phyloP scores from a whole-genome alignment of 2,113 vertebrate genomes.

The Carollia perspicillata region DNA sequence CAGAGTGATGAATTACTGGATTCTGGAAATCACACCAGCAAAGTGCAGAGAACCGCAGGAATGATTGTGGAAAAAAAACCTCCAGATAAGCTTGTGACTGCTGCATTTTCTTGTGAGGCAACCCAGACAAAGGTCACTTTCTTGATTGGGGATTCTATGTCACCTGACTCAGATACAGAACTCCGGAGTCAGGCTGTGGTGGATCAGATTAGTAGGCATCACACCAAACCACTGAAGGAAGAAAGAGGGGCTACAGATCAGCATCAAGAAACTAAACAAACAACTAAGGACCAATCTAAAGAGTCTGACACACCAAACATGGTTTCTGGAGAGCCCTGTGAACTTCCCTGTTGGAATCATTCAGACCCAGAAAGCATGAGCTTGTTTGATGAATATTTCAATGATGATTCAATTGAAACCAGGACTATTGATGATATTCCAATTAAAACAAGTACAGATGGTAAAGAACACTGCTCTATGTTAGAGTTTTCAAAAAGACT shows the following conservation, averaged over 20 bases:
- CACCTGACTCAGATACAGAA: conserved; percentile 97
- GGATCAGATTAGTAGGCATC: conserved; percentile 87
- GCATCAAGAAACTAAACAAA: conserved; percentile 80
- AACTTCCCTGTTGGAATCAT: conserved; percentile 85
- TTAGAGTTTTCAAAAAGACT: conserved; percentile 81
- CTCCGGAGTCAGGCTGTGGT: conserved; percentile 87
- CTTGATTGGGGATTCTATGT: conserved; percentile 97
- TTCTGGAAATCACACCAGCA: conserved; percentile 60
- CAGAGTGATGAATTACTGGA: conserved; percentile 67
- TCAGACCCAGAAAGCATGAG: conserved; percentile 84
- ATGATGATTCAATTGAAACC: conserved; percentile 87
- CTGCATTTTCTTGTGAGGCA: conserved; percentile 72
- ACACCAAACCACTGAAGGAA: conserved; percentile 83
- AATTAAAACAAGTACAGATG: conserved; percentile 76
- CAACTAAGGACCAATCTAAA: conserved; percentile 89
- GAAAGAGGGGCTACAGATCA: conserved; percentile 74
- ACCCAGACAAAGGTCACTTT: conserved; percentile 93
- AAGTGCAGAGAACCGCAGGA: conserved; percentile 74
- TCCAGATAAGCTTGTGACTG: conserved; percentile 87
- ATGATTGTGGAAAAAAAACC: conserved; percentile 91
- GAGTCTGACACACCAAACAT: conserved; percentile 77
- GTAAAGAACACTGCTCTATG: conserved; percentile 75
- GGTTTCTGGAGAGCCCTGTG: conserved; percentile 81
- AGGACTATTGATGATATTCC: conserved; percentile 90
- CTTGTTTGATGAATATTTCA: conserved; percentile 92